Base-by-base conservation (phyloP, 1,140 invertebrate species). In the Drosophila albomicans region DNA sequence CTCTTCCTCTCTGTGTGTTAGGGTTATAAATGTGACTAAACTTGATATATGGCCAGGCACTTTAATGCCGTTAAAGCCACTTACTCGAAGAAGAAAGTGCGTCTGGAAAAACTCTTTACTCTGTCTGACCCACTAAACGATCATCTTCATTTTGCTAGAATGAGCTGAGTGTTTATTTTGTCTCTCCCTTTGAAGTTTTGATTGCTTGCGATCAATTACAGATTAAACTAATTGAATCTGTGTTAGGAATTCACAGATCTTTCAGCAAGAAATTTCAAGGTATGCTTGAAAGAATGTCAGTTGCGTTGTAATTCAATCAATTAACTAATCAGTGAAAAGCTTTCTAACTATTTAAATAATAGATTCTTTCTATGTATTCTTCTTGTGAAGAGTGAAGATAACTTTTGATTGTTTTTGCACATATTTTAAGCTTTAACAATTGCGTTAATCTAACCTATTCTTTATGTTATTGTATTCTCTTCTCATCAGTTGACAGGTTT, bases 11-110 rank as follows among this genome's bases (percentile, higher is more conserved):
- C 10, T 38, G 35, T 25, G 20, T 15, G 41, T 2, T 58, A 63
- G 67, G 72, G 72, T 63, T 75, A 75, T 75, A 75, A 75, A 75
- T 49, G 58, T 75, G 66, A 25, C 66, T 45, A 70, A 48, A 43
- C 51, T 48, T 74, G 65, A 74, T 49, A 70, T 57, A 70, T 63
- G 59, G 52, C 61, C 20, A 20, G 52, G 20, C 66, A 75, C 58
- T 57, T 54, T 46, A 49, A 32, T 35, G 70, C 56, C 64, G 56
- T 51, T 67, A 59, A 69, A 32, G 13, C 25, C 45, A 43, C 38
- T 20, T 32, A 7, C 8, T 25, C 20, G 3, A 25, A 25, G 54
- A 30, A 52, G 71, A 74, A 74, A 74, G 72, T 72, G 51, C 28
- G 45, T 43, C 48, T 46, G 57, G 46, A 54, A 74, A 74, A 74